phyloP scores from a whole-genome alignment of 2,888 invertebrate species.

The Neoitamus cyanurus region DNA sequence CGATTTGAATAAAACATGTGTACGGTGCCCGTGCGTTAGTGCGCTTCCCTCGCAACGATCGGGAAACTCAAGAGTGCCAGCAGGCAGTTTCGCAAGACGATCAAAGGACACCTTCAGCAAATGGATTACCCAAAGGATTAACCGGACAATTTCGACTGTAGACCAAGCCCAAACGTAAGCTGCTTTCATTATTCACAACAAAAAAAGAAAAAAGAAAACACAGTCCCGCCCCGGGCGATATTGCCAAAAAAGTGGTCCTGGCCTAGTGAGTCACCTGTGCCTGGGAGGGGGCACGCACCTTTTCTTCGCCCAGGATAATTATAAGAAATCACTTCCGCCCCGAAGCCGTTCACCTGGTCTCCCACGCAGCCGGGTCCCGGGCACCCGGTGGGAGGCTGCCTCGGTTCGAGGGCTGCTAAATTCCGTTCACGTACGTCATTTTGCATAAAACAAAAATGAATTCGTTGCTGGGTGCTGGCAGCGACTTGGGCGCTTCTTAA shows the following conservation, averaged over 20 bases:
- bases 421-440: slow-evolving; percentile 41
- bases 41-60: background rate
- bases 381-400: background rate
- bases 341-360: background rate
- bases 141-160: background rate
- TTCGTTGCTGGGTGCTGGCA: background rate
- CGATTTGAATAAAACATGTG: slow-evolving; percentile 27
- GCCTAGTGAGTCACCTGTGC: background rate
- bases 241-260: background rate
- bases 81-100: background rate
- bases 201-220: background rate
- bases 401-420: slow-evolving; percentile 11
- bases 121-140: slow-evolving; percentile 39
- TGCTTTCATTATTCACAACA: background rate
- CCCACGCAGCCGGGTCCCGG: background rate
- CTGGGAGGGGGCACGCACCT: background rate
- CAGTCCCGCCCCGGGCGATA: background rate
- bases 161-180: slow-evolving; percentile 24
- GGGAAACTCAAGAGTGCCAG: background rate
- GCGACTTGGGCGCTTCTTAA: background rate
- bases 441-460: slow-evolving; percentile 42
- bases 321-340: slow-evolving; percentile 36
- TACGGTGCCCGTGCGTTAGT: background rate
- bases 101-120: slow-evolving; percentile 1
- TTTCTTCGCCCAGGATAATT: background rate